Evolutionary conservation across 2,797 vertebrate genomes (phyloP).

Genomic region (Sebastes kiyomatsui): DNA sequence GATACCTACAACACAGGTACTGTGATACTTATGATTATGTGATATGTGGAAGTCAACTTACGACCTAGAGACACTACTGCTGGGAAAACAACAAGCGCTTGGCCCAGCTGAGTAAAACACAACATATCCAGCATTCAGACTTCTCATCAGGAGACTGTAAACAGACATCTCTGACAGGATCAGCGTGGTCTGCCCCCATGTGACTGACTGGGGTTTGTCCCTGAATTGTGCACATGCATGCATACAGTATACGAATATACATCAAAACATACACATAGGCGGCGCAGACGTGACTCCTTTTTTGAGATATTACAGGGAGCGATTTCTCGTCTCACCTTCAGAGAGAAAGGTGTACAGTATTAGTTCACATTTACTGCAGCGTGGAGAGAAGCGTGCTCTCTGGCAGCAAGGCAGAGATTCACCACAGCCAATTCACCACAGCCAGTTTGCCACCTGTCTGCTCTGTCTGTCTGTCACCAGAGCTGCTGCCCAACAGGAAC

Average conservation of each 20-base stretch:
- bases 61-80: neutral
- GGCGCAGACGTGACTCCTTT: neutral
- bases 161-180: neutral
- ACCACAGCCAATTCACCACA: slow-evolving; percentile 46
- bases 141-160: neutral
- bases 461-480: slow-evolving; percentile 49
- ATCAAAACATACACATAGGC: neutral
- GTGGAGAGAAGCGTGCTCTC: slow-evolving; percentile 42
- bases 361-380: slow-evolving; percentile 68
- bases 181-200: neutral
- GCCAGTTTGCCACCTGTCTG: slow-evolving; percentile 43
- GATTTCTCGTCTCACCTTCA: slow-evolving; percentile 56
- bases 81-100: neutral
- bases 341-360: slow-evolving; percentile 52
- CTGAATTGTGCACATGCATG: neutral
- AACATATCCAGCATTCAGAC: neutral
- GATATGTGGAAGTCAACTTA: neutral
- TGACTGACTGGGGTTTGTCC: neutral
- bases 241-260: neutral
- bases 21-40: neutral
- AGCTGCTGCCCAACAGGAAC: slow-evolving; percentile 36
- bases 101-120: neutral
- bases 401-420: slow-evolving; percentile 55
- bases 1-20: neutral
- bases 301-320: slow-evolving; percentile 26